phyloP scores from a whole-genome alignment of 2,113 vertebrate species.

The Bufo gargarizans region DNA sequence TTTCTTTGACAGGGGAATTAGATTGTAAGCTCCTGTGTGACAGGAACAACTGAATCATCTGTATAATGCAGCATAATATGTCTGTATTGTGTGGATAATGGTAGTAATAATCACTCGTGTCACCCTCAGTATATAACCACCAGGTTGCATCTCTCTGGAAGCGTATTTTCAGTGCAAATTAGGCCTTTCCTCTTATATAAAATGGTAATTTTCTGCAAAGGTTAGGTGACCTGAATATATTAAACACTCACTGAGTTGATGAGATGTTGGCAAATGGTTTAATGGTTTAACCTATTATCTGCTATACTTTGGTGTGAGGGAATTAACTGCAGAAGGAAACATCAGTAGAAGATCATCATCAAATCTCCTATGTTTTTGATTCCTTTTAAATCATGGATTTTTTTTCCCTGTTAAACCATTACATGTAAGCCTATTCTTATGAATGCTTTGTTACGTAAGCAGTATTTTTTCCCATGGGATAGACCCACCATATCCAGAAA shows the following conservation, averaged over 20 bases:
- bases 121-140: background rate
- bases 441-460: background rate
- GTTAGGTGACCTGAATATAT: conserved; percentile 42
- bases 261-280: conserved; percentile 47
- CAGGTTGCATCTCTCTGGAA: background rate
- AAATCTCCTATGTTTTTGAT: background rate
- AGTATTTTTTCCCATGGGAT: background rate
- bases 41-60: background rate
- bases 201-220: conserved; percentile 28
- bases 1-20: background rate
- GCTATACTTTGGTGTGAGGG: background rate
- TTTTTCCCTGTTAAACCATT: background rate
- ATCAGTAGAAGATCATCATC: background rate
- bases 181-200: conserved; percentile 6
- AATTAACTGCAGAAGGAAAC: background rate
- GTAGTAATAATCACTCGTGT: conserved; percentile 4
- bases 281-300: conserved; percentile 37
- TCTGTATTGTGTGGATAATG: background rate
- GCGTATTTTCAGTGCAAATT: conserved; percentile 14
- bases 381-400: background rate
- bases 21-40: background rate
- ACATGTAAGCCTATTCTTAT: background rate
- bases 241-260: conserved; percentile 19
- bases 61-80: conserved; percentile 1
- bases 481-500: background rate